A percentile compares a stretch with the other conserved stretches of the same genome.
Conservation (phyloP, 2,888 invertebrate genomes). For the Cephus nigrinus region DNA sequence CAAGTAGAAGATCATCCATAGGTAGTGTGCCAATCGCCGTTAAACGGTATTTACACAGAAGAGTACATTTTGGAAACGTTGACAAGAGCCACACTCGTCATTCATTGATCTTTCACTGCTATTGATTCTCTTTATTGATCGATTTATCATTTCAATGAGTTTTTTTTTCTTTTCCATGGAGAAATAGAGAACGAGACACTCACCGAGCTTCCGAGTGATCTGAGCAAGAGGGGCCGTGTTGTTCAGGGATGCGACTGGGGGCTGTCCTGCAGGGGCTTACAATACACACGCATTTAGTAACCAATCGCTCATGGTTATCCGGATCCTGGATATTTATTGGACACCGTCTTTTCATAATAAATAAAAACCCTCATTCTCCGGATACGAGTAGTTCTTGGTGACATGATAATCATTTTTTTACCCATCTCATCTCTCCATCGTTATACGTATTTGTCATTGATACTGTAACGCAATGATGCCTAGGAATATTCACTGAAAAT, state of each 20-base stretch:
- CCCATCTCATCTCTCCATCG: neutral
- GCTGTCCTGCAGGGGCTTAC: constrained; percentile 65
- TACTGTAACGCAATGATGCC: neutral
- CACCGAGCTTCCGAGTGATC: constrained; percentile 91
- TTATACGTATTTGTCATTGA: neutral
- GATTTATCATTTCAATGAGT: neutral
- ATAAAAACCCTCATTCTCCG: neutral
- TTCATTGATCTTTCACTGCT: neutral
- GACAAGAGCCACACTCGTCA: neutral
- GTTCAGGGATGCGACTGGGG: constrained; percentile 80
- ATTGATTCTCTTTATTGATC: neutral
- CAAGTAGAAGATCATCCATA: constrained; percentile 1
- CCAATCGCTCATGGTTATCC: constrained; percentile 31
- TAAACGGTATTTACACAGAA: neutral
- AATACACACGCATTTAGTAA: constrained; percentile 62
- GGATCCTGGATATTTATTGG: constrained; percentile 39
- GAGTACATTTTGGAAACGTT: neutral
- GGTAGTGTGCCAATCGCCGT: neutral
- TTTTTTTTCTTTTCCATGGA: neutral
- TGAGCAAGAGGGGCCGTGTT: constrained; percentile 90
- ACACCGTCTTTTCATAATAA: constrained; percentile 17
- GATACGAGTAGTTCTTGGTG: neutral
- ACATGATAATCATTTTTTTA: neutral
- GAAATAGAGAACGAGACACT: constrained; percentile 68
- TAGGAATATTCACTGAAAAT: neutral